Evolutionary conservation across 1,140 invertebrate genomes (phyloP).

Genomic region (Sycobia sp.): DNA sequence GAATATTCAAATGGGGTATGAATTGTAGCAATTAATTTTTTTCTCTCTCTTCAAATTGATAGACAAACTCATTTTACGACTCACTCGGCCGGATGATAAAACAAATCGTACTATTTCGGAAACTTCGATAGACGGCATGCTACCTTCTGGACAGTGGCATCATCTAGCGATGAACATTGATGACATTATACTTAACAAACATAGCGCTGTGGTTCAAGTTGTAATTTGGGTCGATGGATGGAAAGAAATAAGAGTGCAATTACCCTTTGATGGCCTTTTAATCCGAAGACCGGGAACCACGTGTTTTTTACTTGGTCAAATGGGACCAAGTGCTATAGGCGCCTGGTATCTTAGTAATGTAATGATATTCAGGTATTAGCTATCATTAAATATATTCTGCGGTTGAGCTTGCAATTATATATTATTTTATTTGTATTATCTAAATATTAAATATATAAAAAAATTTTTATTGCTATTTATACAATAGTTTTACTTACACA

Average conservation of each 20-base stretch:
- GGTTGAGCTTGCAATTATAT: no score
- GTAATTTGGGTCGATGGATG: conserved; percentile 63
- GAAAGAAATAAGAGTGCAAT: conserved; percentile 56
- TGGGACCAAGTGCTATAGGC: conserved; percentile 50
- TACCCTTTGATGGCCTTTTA: conserved; percentile 61
- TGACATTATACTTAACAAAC: conserved; percentile 64
- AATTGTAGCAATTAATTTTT: conserved; percentile 12
- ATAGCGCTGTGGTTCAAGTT: conserved; percentile 67
- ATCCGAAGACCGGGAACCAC: conserved; percentile 60
- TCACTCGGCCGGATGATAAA: conserved; percentile 65
- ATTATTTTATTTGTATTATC: no score
- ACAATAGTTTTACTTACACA: no score
- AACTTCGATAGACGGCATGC: conserved; percentile 59
- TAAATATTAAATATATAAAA: no score
- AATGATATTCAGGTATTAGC: conserved; percentile 58
- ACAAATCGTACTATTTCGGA: conserved; percentile 64
- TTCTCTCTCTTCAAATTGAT: no score
- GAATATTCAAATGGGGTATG: not conserved
- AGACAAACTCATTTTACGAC: conserved; percentile 63
- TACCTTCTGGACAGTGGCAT: conserved; percentile 64
- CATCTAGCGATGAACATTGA: conserved; percentile 68
- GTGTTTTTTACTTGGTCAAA: conserved; percentile 62
- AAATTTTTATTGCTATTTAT: no score
- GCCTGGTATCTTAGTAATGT: conserved; percentile 63
- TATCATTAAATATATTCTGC: no score